A percentile compares a stretch with the other conserved stretches of the same genome.
These are phyloP conservation scores for Zaprionus obscuricornis DNA, from an alignment of 2,888 invertebrate species.

Conservation along the genomic window DNA sequence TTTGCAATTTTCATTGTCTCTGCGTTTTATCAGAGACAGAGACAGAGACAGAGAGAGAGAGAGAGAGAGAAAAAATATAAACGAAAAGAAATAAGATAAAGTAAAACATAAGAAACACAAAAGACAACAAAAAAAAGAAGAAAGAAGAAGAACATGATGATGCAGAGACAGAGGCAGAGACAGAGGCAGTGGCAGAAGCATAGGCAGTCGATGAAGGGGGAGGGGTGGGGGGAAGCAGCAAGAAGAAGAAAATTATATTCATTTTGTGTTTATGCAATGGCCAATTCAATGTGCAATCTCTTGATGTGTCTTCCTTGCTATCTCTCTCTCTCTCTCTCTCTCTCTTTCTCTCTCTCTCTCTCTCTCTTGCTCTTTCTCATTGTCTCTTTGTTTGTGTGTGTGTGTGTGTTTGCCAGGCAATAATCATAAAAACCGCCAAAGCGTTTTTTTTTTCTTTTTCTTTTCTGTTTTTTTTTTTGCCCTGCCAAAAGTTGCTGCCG, in stretches of 20 bases:
- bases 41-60: background rate
- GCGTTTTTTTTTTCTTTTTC: slow-evolving; percentile 50
- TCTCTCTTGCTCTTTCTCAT: slow-evolving; percentile 6
- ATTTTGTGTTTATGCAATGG: slow-evolving; percentile 60
- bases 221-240: background rate
- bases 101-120: no score
- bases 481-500: slow-evolving; percentile 38
- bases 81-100: no score
- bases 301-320: slow-evolving; percentile 19
- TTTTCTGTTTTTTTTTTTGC: background rate
- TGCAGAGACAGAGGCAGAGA: slow-evolving; percentile 8
- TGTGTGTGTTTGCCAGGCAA: slow-evolving; percentile 48
- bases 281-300: slow-evolving; percentile 68
- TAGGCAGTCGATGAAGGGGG: no score
- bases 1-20: slow-evolving; percentile 51
- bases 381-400: slow-evolving; percentile 8
- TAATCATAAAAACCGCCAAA: slow-evolving; percentile 76
- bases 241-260: slow-evolving; percentile 44
- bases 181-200: no score
- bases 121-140: no score
- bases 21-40: slow-evolving; percentile 29
- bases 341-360: slow-evolving; percentile 10
- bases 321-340: background rate
- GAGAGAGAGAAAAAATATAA: background rate
- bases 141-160: no score